Base-by-base conservation (phyloP, 2,888 invertebrate species). In the Dynastes tityus region DNA sequence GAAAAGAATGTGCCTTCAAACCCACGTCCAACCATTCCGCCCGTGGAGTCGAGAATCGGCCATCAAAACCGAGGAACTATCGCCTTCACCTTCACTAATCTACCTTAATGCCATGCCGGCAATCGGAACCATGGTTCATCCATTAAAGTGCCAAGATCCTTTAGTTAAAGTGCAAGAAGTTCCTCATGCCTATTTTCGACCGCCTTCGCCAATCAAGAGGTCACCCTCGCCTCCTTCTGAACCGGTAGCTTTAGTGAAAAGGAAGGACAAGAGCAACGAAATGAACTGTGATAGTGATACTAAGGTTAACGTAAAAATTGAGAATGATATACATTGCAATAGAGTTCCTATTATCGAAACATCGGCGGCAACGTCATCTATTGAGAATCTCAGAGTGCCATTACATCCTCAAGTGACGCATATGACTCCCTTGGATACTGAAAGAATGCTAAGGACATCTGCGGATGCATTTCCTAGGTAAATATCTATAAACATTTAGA, bases 1-100 rank as follows among this genome's bases (percentile, higher is more conserved):
- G 87, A 95, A 95, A 86, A 91, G 95, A 63, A 92, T 93, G 85
- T 92, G 93, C 45, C 90, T 92, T 78, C 81, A 55, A 58, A 51
- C 76, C 67, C 80, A 80, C 79, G 81, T 53, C 71, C 91, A 77
- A 85, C 90, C 91, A 1, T 95, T 93, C 87, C 88, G 94, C 81
- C 93, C 94, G 5, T 95, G 94, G 94, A 94, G 92, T 79, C 86
- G 88, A 61, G 79, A 80, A 68, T 75, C 79, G 73, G 63, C 67
- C 29, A 73, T 58, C 27, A 65, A 71, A 65, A 22, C 51, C 27
- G 71, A 79, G 61, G 29, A 51, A 37, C 51, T 51, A 13, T 73
- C 79, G 5, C 61, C 80, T 79, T 70, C 61, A 3, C 67, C 67
- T n/a, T 68, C 67, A 63, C 80, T 76, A 16, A 63, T 76, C 68